phyloP scores from a whole-genome alignment of 2,113 vertebrate genomes.

The Nycticebus coucang region DNA sequence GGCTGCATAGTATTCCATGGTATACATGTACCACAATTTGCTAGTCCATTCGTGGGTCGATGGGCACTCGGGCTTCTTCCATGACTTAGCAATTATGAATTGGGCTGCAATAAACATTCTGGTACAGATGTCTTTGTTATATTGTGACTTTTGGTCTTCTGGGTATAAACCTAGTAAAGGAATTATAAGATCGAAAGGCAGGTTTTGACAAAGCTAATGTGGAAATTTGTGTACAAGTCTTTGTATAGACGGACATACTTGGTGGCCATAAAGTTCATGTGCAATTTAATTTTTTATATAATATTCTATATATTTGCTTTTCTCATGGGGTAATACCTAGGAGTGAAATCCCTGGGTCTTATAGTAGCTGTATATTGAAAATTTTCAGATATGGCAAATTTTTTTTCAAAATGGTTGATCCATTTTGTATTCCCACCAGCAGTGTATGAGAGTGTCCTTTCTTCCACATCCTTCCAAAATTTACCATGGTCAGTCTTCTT shows the following conservation, averaged over 20 bases:
- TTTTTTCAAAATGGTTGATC: background rate
- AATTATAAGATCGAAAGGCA: too few species aligned
- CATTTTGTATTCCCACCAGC: background rate
- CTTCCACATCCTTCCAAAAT: background rate
- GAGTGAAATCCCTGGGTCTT: background rate
- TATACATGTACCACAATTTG: too few species aligned
- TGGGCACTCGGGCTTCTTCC: too few species aligned
- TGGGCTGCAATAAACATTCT: too few species aligned
- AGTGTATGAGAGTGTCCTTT: background rate
- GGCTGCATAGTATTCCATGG: too few species aligned
- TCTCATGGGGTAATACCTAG: background rate
- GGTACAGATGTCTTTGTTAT: too few species aligned
- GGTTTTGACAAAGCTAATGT: background rate
- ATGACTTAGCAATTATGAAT: too few species aligned
- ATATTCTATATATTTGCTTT: background rate
- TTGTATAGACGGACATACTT: background rate
- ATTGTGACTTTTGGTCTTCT: too few species aligned
- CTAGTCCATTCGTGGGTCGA: too few species aligned
- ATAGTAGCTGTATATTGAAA: background rate
- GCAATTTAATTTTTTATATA: too few species aligned
- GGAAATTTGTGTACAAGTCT: background rate
- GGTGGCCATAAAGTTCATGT: too few species aligned
- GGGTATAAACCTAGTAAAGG: too few species aligned
- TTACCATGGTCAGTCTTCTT: background rate
- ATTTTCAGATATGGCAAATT: background rate